phyloP scores from a whole-genome alignment of 2,113 vertebrate species.

The Aptenodytes patagonicus region DNA sequence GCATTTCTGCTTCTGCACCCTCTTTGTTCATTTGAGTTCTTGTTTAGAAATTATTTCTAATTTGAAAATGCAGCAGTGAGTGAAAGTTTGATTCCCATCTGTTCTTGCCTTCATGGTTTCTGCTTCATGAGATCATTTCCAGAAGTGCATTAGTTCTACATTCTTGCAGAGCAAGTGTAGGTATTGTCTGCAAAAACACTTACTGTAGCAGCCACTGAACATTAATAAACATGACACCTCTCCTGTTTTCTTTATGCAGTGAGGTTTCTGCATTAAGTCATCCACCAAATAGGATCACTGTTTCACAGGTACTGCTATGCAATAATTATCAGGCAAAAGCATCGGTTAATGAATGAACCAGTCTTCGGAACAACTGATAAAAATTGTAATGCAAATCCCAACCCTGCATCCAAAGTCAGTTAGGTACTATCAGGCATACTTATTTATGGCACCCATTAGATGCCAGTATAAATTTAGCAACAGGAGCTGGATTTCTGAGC shows the following conservation, averaged over 20 bases:
- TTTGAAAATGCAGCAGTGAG: background rate
- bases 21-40: background rate
- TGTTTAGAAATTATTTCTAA: background rate
- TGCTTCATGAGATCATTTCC: background rate
- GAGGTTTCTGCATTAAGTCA: background rate
- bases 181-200: background rate
- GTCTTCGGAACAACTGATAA: background rate
- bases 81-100: conserved; percentile 27
- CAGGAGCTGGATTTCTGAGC: background rate
- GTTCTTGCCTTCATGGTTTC: conserved; percentile 27
- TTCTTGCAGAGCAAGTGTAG: background rate
- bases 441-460: background rate
- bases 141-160: background rate
- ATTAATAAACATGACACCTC: conserved; percentile 2
- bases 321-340: background rate
- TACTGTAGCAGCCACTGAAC: background rate
- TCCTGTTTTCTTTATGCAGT: background rate
- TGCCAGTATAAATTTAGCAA: background rate
- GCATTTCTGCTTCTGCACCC: background rate
- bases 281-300: background rate
- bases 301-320: background rate
- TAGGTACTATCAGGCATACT: background rate
- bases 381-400: background rate
- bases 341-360: background rate
- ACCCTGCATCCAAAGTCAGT: background rate